phyloP scores from a whole-genome alignment of 2,888 invertebrate species.

The Physocephala rufipes region DNA sequence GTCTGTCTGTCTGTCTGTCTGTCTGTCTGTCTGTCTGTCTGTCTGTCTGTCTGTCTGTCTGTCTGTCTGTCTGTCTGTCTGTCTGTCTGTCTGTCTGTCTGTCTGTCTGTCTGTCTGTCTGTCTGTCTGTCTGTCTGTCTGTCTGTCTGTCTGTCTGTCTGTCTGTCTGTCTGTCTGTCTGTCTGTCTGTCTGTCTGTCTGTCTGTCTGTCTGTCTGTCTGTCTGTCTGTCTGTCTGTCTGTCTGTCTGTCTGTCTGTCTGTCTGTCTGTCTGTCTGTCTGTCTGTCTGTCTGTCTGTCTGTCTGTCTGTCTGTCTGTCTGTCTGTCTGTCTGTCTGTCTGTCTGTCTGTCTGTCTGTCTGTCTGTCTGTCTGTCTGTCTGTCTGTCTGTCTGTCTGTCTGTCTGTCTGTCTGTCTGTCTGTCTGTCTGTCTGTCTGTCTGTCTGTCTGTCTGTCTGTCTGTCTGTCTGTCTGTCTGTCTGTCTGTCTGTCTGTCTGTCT shows the following conservation, averaged over 20 bases:
- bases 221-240: slow-evolving; percentile 13
- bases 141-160: slow-evolving; percentile 15
- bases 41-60: slow-evolving; percentile 17
- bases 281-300: neutral
- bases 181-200: slow-evolving; percentile 15
- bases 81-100: slow-evolving; percentile 17
- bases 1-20: slow-evolving; percentile 17
- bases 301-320: slow-evolving; percentile 8
- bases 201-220: slow-evolving; percentile 17
- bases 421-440: slow-evolving; percentile 5
- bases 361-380: slow-evolving; percentile 17
- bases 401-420: slow-evolving; percentile 11
- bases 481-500: slow-evolving; percentile 9
- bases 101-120: slow-evolving; percentile 15
- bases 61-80: slow-evolving; percentile 15
- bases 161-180: slow-evolving; percentile 17
- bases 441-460: slow-evolving; percentile 5
- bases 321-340: slow-evolving; percentile 15
- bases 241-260: slow-evolving; percentile 16
- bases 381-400: slow-evolving; percentile 14
- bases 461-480: neutral
- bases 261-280: neutral
- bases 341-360: slow-evolving; percentile 15
- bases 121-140: slow-evolving; percentile 17
- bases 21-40: slow-evolving; percentile 15